phyloP scores from a whole-genome alignment of 2,797 vertebrate genomes.

The Parauchenoglanis ngamensis region DNA sequence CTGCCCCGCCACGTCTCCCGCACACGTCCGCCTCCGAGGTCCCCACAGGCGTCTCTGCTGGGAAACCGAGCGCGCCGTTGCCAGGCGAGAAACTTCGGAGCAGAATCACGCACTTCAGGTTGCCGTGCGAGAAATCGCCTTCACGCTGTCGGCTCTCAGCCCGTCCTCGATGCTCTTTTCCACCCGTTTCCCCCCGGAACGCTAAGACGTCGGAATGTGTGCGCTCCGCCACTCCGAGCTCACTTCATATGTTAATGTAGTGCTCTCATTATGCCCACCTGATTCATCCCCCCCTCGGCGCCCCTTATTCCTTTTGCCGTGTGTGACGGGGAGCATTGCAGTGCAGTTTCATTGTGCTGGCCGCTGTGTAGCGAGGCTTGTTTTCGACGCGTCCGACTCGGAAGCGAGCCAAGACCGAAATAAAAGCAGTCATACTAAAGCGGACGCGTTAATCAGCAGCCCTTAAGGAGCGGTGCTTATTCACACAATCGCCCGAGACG shows the following conservation, averaged over 20 bases:
- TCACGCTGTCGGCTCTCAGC: neutral
- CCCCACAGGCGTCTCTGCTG: neutral
- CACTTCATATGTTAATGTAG: slow-evolving; percentile 55
- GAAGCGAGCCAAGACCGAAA: neutral
- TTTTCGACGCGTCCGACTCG: neutral
- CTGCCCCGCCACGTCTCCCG: neutral
- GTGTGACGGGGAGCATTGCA: neutral
- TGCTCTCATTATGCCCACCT: slow-evolving; percentile 33
- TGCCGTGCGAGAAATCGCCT: neutral
- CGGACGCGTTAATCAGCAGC: neutral
- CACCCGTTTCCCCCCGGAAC: slow-evolving; percentile 33
- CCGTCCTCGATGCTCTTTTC: slow-evolving; percentile 21
- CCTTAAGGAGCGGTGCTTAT: neutral
- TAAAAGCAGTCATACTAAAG: neutral
- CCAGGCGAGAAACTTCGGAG: slow-evolving; percentile 6
- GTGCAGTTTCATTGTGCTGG: neutral
- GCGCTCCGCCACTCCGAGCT: slow-evolving; percentile 28
- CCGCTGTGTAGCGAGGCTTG: neutral
- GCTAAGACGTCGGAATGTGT: slow-evolving; percentile 8
- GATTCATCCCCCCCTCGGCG: neutral
- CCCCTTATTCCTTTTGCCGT: neutral
- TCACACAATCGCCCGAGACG: neutral
- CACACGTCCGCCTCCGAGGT: neutral
- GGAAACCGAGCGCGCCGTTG: neutral
- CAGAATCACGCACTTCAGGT: neutral